A percentile compares a stretch with the other conserved stretches of the same genome.
These are phyloP conservation scores for Caenorhabditis parvicauda DNA, from an alignment of 2,888 invertebrate species.

Conservation along the genomic window DNA sequence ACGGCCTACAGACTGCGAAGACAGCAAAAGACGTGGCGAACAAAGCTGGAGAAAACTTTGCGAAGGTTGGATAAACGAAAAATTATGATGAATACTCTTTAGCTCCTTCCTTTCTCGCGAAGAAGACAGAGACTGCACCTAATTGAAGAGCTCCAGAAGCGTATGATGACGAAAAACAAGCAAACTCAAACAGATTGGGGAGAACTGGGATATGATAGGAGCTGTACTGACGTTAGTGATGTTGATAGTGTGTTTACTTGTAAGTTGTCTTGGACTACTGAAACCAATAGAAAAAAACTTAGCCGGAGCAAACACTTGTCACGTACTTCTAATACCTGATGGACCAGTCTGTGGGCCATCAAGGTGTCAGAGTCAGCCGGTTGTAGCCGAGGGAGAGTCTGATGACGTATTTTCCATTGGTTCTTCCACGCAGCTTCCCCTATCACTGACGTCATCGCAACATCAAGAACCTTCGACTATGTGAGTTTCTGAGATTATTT, in stretches of 20 bases:
- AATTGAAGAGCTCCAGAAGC: slow-evolving; percentile 39
- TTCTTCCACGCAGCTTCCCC: no score
- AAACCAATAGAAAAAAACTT: no score
- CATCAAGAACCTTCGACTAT: no score
- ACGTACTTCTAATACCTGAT: slow-evolving; percentile 32
- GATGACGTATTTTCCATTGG: no score
- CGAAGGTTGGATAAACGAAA: slow-evolving; percentile 16
- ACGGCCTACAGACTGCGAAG: slow-evolving; percentile 19
- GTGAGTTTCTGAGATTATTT: no score
- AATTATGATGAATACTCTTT: not conserved
- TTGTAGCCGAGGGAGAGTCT: slow-evolving; percentile 27
- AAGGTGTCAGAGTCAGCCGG: slow-evolving; percentile 35
- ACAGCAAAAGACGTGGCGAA: slow-evolving; percentile 30
- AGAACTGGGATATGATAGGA: slow-evolving; percentile 27
- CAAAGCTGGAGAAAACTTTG: slow-evolving; percentile 35
- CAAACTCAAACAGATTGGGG: slow-evolving; percentile 42
- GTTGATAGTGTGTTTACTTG: slow-evolving; percentile 40
- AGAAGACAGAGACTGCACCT: slow-evolving; percentile 33
- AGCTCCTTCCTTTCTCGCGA: slow-evolving; percentile 43
- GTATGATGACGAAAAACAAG: slow-evolving; percentile 34
- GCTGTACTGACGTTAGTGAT: slow-evolving; percentile 40
- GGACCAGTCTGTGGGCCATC: slow-evolving; percentile 37
- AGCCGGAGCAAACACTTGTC: not conserved
- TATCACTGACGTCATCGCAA: not conserved
- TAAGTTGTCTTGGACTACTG: slow-evolving; percentile 3